phyloP scores from a whole-genome alignment of 2,113 vertebrate genomes.

The Plecotus auritus region DNA sequence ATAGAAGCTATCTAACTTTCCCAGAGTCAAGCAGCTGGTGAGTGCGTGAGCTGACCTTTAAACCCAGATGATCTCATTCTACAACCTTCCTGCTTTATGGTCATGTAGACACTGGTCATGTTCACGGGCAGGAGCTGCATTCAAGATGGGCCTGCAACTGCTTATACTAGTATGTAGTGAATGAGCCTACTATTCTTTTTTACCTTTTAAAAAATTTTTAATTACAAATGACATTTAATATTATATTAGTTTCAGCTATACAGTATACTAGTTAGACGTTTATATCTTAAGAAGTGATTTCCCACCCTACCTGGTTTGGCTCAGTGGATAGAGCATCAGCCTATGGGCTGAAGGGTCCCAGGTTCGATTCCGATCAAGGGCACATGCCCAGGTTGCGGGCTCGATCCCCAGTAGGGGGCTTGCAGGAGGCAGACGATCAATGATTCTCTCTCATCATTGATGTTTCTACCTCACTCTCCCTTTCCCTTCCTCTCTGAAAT shows the following conservation, averaged over 20 bases:
- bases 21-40: background rate
- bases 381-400: too few species aligned
- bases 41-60: background rate
- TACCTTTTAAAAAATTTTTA: background rate
- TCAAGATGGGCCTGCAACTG: background rate
- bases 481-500: too few species aligned
- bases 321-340: too few species aligned
- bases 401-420: too few species aligned
- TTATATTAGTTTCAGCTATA: background rate
- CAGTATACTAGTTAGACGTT: background rate
- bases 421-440: too few species aligned
- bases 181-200: background rate
- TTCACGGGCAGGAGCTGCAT: background rate
- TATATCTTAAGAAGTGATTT: background rate
- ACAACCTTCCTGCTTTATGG: fast-evolving
- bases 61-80: background rate
- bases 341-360: too few species aligned
- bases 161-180: too few species aligned
- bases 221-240: background rate
- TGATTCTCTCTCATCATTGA: too few species aligned
- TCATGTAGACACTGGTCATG: background rate
- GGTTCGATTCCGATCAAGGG: too few species aligned
- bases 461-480: too few species aligned
- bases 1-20: background rate
- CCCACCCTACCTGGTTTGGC: too few species aligned